Evolutionary conservation across 2,888 invertebrate genomes (phyloP).

Genomic region (Aspidiotus rigidus): DNA sequence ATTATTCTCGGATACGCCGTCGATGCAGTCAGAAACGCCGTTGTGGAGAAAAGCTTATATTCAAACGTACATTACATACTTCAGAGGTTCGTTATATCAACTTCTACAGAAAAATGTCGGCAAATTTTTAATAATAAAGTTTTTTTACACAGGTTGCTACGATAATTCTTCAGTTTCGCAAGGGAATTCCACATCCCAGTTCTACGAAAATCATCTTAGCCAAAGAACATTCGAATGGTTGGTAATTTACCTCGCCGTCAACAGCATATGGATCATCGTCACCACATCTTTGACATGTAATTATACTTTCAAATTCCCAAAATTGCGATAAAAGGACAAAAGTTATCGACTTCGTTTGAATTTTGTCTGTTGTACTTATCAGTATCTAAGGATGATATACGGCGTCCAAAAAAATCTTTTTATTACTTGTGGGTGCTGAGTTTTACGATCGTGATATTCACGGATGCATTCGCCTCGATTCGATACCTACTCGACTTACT

Average conservation of each 20-base stretch:
- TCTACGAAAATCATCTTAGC: background rate
- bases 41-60: background rate
- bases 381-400: no score
- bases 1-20: background rate
- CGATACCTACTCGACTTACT: slow-evolving; percentile 4
- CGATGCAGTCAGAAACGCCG: background rate
- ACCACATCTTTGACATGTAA: no score
- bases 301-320: no score
- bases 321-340: no score
- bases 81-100: background rate
- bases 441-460: background rate
- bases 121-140: background rate
- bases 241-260: background rate
- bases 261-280: no score
- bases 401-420: background rate
- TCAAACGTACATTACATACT: background rate
- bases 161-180: background rate
- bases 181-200: background rate
- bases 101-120: background rate
- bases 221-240: background rate
- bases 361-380: no score
- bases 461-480: background rate
- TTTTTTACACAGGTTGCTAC: background rate
- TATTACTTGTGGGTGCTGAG: background rate
- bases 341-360: no score